A percentile compares a stretch with the other conserved stretches of the same genome.
phyloP scores from a whole-genome alignment of 2,797 vertebrate species.

The Rhodeus uyekii region DNA sequence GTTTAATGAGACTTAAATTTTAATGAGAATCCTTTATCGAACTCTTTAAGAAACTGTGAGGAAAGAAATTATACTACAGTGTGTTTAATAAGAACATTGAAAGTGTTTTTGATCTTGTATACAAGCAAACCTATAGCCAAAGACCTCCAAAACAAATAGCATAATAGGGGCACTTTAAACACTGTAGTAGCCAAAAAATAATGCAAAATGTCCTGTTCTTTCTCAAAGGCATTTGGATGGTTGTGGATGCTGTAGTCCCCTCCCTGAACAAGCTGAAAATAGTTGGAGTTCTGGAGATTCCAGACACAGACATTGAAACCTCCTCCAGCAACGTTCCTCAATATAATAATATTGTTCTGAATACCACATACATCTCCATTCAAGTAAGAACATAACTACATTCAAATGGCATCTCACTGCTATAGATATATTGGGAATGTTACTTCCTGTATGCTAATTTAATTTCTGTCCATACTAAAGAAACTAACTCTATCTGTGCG shows the following conservation, averaged over 20 bases:
- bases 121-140: too few species aligned
- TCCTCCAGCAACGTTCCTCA: background rate
- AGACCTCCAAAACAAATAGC: too few species aligned
- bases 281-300: conserved; percentile 81
- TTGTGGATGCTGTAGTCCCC: conserved; percentile 76
- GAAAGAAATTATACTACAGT: too few species aligned
- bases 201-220: background rate
- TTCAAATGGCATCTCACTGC: background rate
- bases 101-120: too few species aligned
- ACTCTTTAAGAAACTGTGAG: too few species aligned
- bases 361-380: conserved; percentile 83
- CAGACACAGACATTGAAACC: conserved; percentile 63
- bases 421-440: background rate
- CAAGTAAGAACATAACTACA: conserved; percentile 71
- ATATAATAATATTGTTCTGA: conserved; percentile 68
- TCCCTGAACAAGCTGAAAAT: conserved; percentile 79
- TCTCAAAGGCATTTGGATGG: conserved; percentile 77
- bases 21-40: too few species aligned
- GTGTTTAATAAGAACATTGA: too few species aligned
- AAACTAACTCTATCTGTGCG: background rate
- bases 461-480: background rate
- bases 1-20: too few species aligned
- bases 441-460: background rate
- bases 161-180: background rate
- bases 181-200: too few species aligned